These are phyloP conservation scores for Anticlea derivata DNA, from an alignment of 2,888 invertebrate genomes.

Conservation along the genomic window DNA sequence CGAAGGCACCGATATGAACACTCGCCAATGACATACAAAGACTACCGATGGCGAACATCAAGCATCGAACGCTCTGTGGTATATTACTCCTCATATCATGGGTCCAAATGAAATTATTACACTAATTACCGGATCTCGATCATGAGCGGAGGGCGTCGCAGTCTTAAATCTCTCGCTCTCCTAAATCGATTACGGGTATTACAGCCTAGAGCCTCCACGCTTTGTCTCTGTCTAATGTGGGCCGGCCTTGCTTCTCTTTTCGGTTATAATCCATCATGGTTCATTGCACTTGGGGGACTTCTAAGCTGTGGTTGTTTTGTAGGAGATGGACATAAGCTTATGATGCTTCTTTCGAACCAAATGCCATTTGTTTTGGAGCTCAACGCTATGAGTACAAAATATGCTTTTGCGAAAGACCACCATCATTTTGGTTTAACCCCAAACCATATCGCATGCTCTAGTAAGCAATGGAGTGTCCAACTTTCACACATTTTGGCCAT, in stretches of 20 bases:
- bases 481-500: constrained; percentile 61
- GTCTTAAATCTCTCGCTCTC: constrained; percentile 71
- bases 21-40: no score
- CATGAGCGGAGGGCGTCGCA: constrained; percentile 69
- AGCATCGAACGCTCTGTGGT: background rate
- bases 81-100: constrained; percentile 26
- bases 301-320: constrained; percentile 48
- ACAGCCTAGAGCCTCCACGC: constrained; percentile 58
- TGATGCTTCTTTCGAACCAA: constrained; percentile 12
- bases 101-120: constrained; percentile 75
- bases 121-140: constrained; percentile 77
- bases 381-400: constrained; percentile 13
- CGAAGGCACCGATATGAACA: no score
- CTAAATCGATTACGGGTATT: constrained; percentile 77
- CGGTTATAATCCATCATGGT: constrained; percentile 70
- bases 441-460: constrained; percentile 59
- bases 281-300: constrained; percentile 64
- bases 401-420: constrained; percentile 36
- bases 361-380: background rate
- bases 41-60: no score
- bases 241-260: constrained; percentile 72
- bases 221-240: constrained; percentile 78
- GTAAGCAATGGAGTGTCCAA: constrained; percentile 59
- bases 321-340: constrained; percentile 31
- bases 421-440: constrained; percentile 18